Conservation (phyloP, 2,113 vertebrate species). For the Rhea pennata region DNA sequence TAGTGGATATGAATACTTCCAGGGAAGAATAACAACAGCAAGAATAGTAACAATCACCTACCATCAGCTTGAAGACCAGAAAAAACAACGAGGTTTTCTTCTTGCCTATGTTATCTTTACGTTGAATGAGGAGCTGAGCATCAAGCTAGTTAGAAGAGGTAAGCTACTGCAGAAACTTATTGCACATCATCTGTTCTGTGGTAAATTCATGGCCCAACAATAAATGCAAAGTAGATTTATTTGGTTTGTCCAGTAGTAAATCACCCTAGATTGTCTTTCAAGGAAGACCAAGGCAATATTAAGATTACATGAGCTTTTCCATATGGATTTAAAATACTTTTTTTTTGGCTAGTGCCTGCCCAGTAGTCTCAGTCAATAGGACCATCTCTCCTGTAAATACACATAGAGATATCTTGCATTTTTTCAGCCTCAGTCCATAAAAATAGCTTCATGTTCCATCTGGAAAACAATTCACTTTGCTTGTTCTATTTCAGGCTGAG, state of each 20-base stretch:
- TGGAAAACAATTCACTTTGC: conserved; percentile 9
- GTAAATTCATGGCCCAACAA: background rate
- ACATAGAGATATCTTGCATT: background rate
- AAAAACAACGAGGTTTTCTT: background rate
- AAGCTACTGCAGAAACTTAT: background rate
- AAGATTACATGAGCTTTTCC: background rate
- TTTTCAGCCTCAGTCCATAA: background rate
- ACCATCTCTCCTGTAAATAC: background rate
- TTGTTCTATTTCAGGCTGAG: conserved; percentile 34
- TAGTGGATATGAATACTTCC: background rate
- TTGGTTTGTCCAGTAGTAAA: background rate
- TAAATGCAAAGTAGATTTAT: background rate
- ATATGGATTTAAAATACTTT: background rate
- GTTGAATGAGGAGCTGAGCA: background rate
- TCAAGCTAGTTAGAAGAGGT: background rate
- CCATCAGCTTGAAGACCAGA: background rate
- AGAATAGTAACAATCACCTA: background rate
- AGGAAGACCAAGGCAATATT: background rate
- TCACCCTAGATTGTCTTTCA: background rate
- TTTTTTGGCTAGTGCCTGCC: background rate
- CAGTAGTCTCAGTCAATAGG: background rate
- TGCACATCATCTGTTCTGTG: background rate
- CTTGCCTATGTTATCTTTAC: background rate
- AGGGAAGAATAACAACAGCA: background rate
- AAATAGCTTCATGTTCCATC: background rate